Evolutionary conservation across 2,888 invertebrate genomes (phyloP), one percentile per base, ranked within the genome.

Genomic region (Minunthozetes semirufus): DNA sequence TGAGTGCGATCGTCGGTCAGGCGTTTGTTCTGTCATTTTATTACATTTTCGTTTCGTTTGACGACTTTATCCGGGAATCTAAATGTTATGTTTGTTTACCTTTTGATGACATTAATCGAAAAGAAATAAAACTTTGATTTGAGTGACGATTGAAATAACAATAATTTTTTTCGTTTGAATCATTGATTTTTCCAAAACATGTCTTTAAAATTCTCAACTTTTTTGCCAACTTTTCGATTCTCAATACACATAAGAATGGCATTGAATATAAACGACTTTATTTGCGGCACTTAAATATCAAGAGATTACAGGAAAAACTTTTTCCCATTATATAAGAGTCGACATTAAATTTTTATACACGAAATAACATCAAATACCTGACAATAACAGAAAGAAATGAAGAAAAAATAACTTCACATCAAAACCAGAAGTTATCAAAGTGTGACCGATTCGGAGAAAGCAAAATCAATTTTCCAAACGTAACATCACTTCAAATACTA

Each of bases 21-120:
- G 38, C 68, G 68, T 68, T 68, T 70, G 48, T 70, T 48, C 25
- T 70, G 70, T 46, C 70, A 70, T 70, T 70, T 70, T 70, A 70
- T 70, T 70, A 70, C 70, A 70, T 70, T 66, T 68, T 70, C 70
- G 70, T 70, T 70, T 70, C 70, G 48, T 70, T 70, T 70, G 70
- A 70, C 46, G 70, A 25, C 70, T 70, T 70, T 46, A 70, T 70
- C 68, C 68, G 38, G 38, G 42, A 68, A 68, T 68, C 19, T 42
- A n/a, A 22, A 38, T 63, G 38, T 68, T 68, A 13, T 68, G 68
- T 63, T 29, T 68, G 68, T 68, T 68, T 68, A 63, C 33, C 42
- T 42, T 68, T 68, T 68, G 22, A 42, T 63, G 22, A 68, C 68
- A 68, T 68, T 68, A 68, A 68, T 68, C 38, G 22, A 19, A 42